Base-by-base conservation (phyloP, 1,140 invertebrate genomes). In the Drosophila novamexicana region DNA sequence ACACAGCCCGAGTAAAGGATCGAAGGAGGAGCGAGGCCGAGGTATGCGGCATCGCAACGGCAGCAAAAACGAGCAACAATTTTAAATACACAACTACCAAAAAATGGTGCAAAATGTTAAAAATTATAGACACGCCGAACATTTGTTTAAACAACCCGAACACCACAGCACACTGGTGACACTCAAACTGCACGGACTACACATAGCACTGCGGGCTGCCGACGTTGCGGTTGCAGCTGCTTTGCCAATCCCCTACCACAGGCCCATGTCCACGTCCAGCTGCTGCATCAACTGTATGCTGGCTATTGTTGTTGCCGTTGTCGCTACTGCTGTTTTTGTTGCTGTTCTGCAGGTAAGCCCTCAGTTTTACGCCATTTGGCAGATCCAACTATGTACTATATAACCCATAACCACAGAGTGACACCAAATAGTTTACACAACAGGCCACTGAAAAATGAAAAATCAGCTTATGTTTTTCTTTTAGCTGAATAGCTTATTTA, bases 121-220 rank as follows among this genome's bases (percentile, higher is more conserved):
- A 88, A 88, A 88, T 80, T 89, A 88, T 88, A 77, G 79, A 88
- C 76, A 70, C 68, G 73, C 67, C 45, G 72, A 73, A 59, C 69
- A 86, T 83, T 86, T 86, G 83, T 88, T 88, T 74, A 88, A 88
- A 83, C 42, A 50, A 70, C 32, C 58, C 37, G 67, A 70, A 88
- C 50, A 54, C 79, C 83, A 67, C 83, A 77, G 65, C 73, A 82
- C 72, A 82, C 76, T 73, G 77, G 63, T 56, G 16, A 32, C 32
- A 42, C 7, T 50, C 47, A 34, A 40, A 37, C 53, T 53, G 45
- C 53, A 42, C 34, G 36, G 54, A 37, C 54, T 59, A 71, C 64
- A 72, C 71, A 45, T 63, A 71, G 58, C 62, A 47, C 75, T 53
- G 53, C 63, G 65, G 63, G 22, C 8, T 39, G 37, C 53, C 58